Evolutionary conservation across 1,140 invertebrate species (phyloP), one percentile per base, ranked within the genome.

Genomic region (Piezodorus guildinii): DNA sequence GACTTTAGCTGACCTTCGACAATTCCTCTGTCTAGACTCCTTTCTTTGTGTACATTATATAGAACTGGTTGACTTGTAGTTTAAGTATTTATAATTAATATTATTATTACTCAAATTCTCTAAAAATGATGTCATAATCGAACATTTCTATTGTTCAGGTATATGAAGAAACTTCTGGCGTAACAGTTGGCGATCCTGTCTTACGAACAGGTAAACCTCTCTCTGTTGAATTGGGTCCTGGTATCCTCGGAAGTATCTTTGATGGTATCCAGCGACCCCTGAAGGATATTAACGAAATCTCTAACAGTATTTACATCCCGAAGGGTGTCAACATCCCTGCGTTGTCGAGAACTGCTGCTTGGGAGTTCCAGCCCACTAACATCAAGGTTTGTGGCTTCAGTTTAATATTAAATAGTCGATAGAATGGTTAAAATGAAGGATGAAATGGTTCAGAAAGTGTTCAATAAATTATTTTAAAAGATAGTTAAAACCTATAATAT

Each of bases 161-260:
- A 63, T 99, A 99, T 73, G 97, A 99, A 79, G 97, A 99, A 77
- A 99, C 97, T 54, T 98, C 96, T 60, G 96, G 96, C 73, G 96
- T 99, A 3, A 99, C 97, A 39, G 96, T 99, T 9, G 97, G 97
- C 43, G 97, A 99, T 80, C 97, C 97, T 17, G 96, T 99, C 3
- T 78, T 99, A 62, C 81, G 96, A 72, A 99, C 96, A 2, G 96
- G 96, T 21, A 99, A 99, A 76, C 96, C 96, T 0, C 76, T 99
- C 4, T 98, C 94, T 0, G 96, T 99, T 17, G 96, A 99, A 75
- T 79, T 99, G 25, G 97, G 96, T n/a, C 97, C 96, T 56, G 97
- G 97, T 73, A 99, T 99, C 76, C 88, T 99, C 81, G 92, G 92
- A 66, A 95, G 91, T 74, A 99, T 99, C 78, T 99, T 98, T 79